Evolutionary conservation across 1,140 invertebrate species (phyloP).

Genomic region (Orchesella cincta): DNA sequence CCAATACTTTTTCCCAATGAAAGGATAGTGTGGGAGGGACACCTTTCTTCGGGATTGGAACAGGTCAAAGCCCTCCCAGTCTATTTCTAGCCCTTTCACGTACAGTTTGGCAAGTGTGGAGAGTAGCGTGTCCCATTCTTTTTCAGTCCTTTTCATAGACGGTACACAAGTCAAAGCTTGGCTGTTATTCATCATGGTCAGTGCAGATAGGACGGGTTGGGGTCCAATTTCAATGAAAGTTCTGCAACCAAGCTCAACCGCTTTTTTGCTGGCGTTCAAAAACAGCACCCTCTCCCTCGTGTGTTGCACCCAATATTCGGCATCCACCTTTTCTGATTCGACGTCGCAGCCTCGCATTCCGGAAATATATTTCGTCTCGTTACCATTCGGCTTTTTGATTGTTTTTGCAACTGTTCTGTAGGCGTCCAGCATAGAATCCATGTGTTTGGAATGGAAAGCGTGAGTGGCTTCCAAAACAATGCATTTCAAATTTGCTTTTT

Average conservation of each 20-base stretch:
- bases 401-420: not conserved
- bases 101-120: not conserved
- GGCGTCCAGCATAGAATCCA: constrained; percentile 4
- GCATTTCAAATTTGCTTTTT: not conserved
- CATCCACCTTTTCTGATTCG: not conserved
- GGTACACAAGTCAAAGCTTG: not conserved
- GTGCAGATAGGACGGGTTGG: not conserved
- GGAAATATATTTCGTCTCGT: not conserved
- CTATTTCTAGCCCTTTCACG: not conserved
- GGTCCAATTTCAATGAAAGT: constrained; percentile 9
- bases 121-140: not conserved
- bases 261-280: not conserved
- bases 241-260: not conserved
- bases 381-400: not conserved
- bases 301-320: constrained; percentile 19
- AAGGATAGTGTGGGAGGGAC: not conserved
- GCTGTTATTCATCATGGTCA: constrained; percentile 28
- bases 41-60: not conserved
- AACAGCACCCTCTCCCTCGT: not conserved
- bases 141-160: not conserved
- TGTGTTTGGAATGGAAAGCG: constrained; percentile 5
- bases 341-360: not conserved
- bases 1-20: not conserved
- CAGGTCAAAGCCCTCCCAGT: not conserved
- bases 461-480: not conserved